phyloP scores from a whole-genome alignment of 2,797 vertebrate genomes.

The Coreius guichenoti region DNA sequence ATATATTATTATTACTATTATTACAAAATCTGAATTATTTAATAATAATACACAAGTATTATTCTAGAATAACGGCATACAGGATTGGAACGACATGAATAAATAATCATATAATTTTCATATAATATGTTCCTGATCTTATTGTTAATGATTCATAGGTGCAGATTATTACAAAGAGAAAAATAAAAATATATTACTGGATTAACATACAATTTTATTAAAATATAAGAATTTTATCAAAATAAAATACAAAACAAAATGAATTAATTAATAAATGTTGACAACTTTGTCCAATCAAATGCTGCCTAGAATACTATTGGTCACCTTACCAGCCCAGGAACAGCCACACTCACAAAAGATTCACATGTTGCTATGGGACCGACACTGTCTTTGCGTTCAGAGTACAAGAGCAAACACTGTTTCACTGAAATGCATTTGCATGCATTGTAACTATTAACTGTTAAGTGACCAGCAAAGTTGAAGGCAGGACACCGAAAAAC shows the following conservation, averaged over 20 bases:
- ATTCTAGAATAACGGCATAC: too few relatives aligned
- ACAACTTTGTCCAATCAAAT: background rate
- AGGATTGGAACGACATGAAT: too few relatives aligned
- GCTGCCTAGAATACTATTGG: background rate
- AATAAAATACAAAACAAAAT: background rate
- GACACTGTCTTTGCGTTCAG: background rate
- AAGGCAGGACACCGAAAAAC: slow-evolving; percentile 6
- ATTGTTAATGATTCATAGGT: background rate
- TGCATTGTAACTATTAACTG: background rate
- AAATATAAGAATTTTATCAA: too few relatives aligned
- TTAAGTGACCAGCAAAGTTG: background rate
- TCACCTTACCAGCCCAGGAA: background rate
- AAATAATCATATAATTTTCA: too few relatives aligned
- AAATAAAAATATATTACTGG: background rate
- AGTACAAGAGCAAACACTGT: background rate
- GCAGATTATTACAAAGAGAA: background rate
- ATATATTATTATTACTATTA: background rate
- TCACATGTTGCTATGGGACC: background rate
- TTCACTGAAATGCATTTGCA: background rate
- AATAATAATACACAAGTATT: too few relatives aligned
- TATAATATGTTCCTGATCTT: background rate
- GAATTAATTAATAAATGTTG: too few relatives aligned
- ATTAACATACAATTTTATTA: too few relatives aligned
- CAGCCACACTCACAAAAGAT: background rate
- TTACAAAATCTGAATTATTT: background rate